These are phyloP conservation scores for Molossus alvarezi DNA, from an alignment of 2,797 vertebrate species.

Conservation along the genomic window DNA sequence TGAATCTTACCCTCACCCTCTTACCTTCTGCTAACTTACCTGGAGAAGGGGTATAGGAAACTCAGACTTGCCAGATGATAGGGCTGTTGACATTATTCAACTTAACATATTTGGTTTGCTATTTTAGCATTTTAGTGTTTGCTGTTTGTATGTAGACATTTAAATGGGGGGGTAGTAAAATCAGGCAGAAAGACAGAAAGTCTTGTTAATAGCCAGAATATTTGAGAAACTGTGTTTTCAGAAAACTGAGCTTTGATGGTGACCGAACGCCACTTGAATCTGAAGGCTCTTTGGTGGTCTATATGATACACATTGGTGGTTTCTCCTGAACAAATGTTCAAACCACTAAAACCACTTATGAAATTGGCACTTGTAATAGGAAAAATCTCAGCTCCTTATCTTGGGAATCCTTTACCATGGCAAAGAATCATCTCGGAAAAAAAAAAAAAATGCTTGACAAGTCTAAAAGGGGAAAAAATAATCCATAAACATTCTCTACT, in stretches of 20 bases:
- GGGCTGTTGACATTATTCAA: background rate
- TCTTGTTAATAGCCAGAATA: slow-evolving; percentile 5
- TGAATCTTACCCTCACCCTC: background rate
- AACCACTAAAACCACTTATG: slow-evolving; percentile 75
- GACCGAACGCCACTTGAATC: slow-evolving; percentile 16
- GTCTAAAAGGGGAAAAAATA: background rate
- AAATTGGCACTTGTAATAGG: slow-evolving; percentile 61
- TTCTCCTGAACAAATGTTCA: slow-evolving; percentile 66
- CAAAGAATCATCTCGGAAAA: background rate
- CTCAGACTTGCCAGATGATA: background rate
- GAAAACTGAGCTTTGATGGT: slow-evolving; percentile 33
- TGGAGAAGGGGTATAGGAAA: background rate
- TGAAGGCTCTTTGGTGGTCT: slow-evolving; percentile 56
- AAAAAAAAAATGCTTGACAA: background rate
- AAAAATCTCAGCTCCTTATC: slow-evolving; percentile 66
- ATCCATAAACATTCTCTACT: background rate
- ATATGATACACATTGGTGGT: slow-evolving; percentile 33
- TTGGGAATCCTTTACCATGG: slow-evolving; percentile 41
- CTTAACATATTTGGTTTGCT: background rate
- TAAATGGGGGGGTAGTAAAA: background rate
- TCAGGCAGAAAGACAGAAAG: background rate
- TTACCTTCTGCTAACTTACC: background rate
- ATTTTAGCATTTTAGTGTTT: background rate
- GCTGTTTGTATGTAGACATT: background rate
- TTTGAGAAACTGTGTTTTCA: background rate